Evolutionary conservation across 1,140 invertebrate species (phyloP), one percentile per base, ranked within the genome.

Genomic region (Drosophila parabipectinata): DNA sequence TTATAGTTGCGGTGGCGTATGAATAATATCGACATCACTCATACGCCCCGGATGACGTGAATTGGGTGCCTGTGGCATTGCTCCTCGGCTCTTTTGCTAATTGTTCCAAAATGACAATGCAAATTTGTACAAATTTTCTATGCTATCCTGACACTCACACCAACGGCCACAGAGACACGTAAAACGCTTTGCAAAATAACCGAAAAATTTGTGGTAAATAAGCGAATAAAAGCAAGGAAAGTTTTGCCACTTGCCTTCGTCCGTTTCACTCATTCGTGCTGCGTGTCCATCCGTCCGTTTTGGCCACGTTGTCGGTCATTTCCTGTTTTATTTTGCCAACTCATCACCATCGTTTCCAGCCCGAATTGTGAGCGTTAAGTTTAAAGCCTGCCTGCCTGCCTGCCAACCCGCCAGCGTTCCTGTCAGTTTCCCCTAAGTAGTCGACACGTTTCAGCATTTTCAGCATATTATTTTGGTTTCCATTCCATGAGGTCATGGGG

Each of bases 201-300:
- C 78, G 74, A 82, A 74, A 81, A 88, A 85, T 87, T 50, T 82
- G 82, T 85, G 83, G 81, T 85, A 87, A 85, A 85, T 85, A 88
- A 82, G 83, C 83, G 83, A 59, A 82, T 87, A 75, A 87, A 85
- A 87, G 74, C 74, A 87, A 78, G 82, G 82, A 82, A 85, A 78
- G 69, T 84, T 87, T 77, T 51, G 77, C 77, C 82, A 87, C 77
- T 87, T 81, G 67, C 67, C 80, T 68, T 53, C 75, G 61, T 76
- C 71, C 73, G 61, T 39, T 48, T 32, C 47, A 28, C 45, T 57
- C 28, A 57, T 48, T 56, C 34, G 41, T 53, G 26, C 47, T 32
- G 37, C 53, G 53, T 69, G 64, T 59, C 53, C 60, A 48, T 64
- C 66, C 48, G 64, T 53, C 63, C n/a, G 44, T 54, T 54, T 28